phyloP scores from a whole-genome alignment of 2,797 vertebrate species.

The Galago senegalensis region DNA sequence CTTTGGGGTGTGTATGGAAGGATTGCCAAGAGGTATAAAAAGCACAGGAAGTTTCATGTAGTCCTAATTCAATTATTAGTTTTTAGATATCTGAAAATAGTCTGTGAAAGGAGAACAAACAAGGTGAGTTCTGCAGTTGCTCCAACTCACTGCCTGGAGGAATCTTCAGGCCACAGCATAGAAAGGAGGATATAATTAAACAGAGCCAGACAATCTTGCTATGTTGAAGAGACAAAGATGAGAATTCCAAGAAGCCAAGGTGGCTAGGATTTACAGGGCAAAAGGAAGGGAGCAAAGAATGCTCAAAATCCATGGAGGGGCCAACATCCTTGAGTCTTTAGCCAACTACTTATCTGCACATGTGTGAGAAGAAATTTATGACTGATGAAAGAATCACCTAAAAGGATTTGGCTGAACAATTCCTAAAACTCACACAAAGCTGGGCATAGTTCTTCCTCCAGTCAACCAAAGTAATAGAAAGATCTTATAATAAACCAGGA shows the following conservation, averaged over 20 bases:
- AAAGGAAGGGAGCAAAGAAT: neutral
- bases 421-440: neutral
- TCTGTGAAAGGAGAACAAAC: neutral
- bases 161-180: neutral
- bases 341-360: neutral
- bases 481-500: neutral
- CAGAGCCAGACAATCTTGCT: neutral
- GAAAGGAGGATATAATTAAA: neutral
- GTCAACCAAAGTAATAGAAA: neutral
- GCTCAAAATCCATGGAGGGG: neutral
- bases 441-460: slow-evolving; percentile 6
- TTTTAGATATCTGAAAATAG: neutral
- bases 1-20: neutral
- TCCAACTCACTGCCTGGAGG: neutral
- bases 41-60: neutral
- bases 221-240: neutral
- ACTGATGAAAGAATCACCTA: neutral
- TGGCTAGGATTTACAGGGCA: neutral
- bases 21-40: slow-evolving; percentile 41
- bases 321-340: neutral
- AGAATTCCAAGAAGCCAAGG: slow-evolving; percentile 15
- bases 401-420: neutral
- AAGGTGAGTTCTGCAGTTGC: neutral
- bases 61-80: neutral
- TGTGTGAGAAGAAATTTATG: slow-evolving; percentile 11